Base-by-base conservation (phyloP, 1,140 invertebrate species). In the Maconellicoccus hirsutus region DNA sequence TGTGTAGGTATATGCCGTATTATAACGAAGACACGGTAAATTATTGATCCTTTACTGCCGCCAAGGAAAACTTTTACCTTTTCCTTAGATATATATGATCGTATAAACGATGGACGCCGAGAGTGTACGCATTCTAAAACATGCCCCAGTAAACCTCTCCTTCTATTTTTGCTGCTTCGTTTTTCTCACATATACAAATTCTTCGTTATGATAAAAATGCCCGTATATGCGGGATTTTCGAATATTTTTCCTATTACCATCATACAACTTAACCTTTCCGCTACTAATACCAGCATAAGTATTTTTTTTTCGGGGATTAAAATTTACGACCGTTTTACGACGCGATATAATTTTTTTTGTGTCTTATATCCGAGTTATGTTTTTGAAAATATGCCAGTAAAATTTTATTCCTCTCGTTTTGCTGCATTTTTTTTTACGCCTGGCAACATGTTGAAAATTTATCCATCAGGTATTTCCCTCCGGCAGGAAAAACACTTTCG, bases 11-110 rank as follows among this genome's bases (percentile, higher is more conserved):
- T 52, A 52, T 19, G 42, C 6, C 42, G 42, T 52, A 52, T 52
- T 52, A 52, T 52, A 52, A 52, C 42, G 42, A 52, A 52, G 42
- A 52, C 42, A 52, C 42, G 42, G 42, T 52, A 52, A 52, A 52
- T 52, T 52, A 52, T 52, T 52, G 42, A 52, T 52, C 42, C n/a
- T 52, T 52, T 52, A 52, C 42, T 52, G n/a, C 12, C 42, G n/a
- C 10, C 3, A 52, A 52, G 42, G 42, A 52, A 52, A 52, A 52
- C 42, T 16, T 52, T 52, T 52, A 52, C 42, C 42, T 52, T 52
- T 52, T 52, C 42, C 42, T 52, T 52, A 19, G 42, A 14, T 52
- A 52, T 52, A 52, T 52, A 52, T 19, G 42, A 52, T 52, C 42
- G 42, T 52, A 52, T 16, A 52, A 52, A 52, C 42, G 42, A 52